Evolutionary conservation across 2,888 invertebrate species (phyloP).

Genomic region (Pomacea canaliculata): DNA sequence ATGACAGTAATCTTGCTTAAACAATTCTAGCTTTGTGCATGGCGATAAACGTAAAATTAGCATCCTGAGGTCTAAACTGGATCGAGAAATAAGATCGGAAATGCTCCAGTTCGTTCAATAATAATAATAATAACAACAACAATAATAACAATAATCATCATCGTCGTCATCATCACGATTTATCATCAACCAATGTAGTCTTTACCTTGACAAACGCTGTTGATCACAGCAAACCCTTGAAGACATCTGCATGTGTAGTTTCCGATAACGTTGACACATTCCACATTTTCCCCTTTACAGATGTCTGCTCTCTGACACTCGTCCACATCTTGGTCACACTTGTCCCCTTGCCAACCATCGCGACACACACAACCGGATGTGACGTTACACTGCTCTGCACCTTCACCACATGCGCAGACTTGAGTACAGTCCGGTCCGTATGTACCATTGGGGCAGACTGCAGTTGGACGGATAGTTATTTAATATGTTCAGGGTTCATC

Average conservation of each 20-base stretch:
- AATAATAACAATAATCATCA: not conserved
- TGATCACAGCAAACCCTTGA: not conserved
- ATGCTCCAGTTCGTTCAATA: not conserved
- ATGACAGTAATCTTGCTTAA: not conserved
- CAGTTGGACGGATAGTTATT: not conserved
- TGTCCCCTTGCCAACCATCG: conserved; percentile 7
- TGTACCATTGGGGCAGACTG: not conserved
- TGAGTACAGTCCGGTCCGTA: not conserved
- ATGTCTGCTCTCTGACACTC: not conserved
- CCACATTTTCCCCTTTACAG: not conserved
- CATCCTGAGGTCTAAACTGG: not conserved
- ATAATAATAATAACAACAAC: not conserved
- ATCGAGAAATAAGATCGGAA: not conserved
- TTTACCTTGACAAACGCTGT: not conserved
- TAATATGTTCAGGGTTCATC: no score
- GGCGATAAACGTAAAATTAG: not conserved
- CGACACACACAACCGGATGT: conserved; percentile 4
- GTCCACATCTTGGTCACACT: conserved; percentile 6
- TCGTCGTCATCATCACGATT: not conserved
- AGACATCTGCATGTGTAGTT: not conserved
- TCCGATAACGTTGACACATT: not conserved
- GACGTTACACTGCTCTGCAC: conserved; percentile 7
- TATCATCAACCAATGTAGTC: not conserved
- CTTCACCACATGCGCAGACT: not conserved
- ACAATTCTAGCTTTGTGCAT: not conserved